Percentiles rank a stretch among this genome's conserved stretches.
Evolutionary conservation across 2,113 vertebrate genomes (phyloP).

Genomic region (Lathamus discolor): DNA sequence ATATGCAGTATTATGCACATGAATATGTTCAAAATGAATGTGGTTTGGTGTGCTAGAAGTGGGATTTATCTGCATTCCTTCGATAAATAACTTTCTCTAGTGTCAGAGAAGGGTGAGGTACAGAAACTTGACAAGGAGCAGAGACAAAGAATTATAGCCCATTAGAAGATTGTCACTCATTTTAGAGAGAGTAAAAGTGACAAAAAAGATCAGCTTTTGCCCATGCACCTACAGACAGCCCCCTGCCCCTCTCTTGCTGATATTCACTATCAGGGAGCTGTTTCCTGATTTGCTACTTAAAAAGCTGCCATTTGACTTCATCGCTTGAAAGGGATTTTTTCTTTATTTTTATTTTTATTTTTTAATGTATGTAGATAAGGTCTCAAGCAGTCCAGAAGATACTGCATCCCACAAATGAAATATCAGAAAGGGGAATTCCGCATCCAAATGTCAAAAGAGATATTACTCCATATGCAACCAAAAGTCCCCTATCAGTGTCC

Average conservation of each 20-base stretch:
- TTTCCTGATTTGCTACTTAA: not conserved
- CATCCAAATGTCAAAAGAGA: not conserved
- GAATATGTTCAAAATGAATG: not conserved
- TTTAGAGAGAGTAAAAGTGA: not conserved
- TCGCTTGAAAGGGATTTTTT: not conserved
- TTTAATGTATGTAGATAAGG: not conserved
- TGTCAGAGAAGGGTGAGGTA: not conserved
- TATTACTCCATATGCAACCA: not conserved
- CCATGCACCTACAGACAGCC: accelerated
- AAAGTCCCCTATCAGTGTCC: accelerated
- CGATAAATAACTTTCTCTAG: not conserved
- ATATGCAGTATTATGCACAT: not conserved
- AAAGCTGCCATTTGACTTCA: not conserved
- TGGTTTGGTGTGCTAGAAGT: not conserved
- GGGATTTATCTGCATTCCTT: not conserved
- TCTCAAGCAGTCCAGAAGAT: not conserved
- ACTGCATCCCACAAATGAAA: not conserved
- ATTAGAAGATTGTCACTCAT: not conserved
- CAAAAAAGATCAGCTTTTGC: not conserved
- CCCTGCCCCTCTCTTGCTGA: not conserved
- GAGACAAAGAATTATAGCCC: not conserved
- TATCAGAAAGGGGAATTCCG: not conserved
- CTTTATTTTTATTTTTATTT: too few relatives aligned
- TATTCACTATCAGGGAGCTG: not conserved
- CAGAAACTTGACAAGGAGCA: not conserved